Evolutionary conservation across 2,888 invertebrate genomes (phyloP), one percentile per base, ranked within the genome.

Genomic region (Argynnis bischoffii): DNA sequence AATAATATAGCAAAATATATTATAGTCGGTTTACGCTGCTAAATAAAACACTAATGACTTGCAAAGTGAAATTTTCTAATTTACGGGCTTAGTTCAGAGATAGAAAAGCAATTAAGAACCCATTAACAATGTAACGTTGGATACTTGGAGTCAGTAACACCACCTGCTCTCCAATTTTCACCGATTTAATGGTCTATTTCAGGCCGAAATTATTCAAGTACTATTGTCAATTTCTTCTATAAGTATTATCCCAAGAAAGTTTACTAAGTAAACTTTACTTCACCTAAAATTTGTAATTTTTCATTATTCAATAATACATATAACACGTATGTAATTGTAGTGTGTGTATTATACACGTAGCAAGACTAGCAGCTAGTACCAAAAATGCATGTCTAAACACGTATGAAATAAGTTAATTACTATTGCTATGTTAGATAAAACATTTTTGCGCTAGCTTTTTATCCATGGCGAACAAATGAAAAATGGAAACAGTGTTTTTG

Each of bases 21-120:
- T 0, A 16, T 2, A 3, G 14, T 47, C 1, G 14, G 31, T n/a
- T 48, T 31, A 48, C 14, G 14, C 31, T 31, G 14, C 35, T 55
- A 57, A 51, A 59, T 59, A 66, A 66, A 59, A 47, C 46, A 48
- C 47, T 53, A 53, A 68, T 66, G 56, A 61, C 53, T 69, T 55
- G 53, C 56, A 66, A 66, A 63, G 55, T 63, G 46, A 66, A 66
- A 51, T 60, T 74, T 72, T 72, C 67, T 67, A 77, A 78, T 77
- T 76, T 76, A 78, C 71, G 72, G 68, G 69, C 73, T 77, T 79
- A 85, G 82, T 85, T 86, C 75, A 72, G 78, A 79, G 74, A 82
- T 83, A 80, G 83, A 79, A 83, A 81, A 86, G 88, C 82, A 87
- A 89, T 88, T 87, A 88, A 88, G 86, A 88, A 83, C 81, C 81